Percentiles rank a stretch among this genome's conserved stretches.
Conservation (phyloP, 2,888 invertebrate genomes). For the Stratiomys singularior region DNA sequence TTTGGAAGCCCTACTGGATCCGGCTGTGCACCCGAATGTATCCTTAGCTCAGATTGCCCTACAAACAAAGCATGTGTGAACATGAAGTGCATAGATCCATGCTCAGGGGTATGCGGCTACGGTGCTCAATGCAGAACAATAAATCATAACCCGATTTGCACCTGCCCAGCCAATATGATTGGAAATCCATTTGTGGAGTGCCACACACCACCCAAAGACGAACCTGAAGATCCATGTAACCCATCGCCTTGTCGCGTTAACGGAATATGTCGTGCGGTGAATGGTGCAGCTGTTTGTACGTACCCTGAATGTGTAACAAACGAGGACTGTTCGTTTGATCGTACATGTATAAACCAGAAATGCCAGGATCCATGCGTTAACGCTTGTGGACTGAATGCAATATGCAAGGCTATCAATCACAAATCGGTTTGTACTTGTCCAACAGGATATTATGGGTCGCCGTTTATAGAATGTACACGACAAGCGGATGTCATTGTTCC, state of each 20-base stretch:
- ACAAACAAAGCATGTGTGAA: constrained; percentile 80
- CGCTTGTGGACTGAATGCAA: constrained; percentile 84
- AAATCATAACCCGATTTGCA: constrained; percentile 87
- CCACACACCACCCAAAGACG: constrained; percentile 61
- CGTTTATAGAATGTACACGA: constrained; percentile 77
- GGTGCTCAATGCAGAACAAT: constrained; percentile 81
- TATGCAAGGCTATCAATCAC: constrained; percentile 83
- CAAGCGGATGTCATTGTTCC: constrained; percentile 67
- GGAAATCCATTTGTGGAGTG: constrained; percentile 86
- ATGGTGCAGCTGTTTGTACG: constrained; percentile 74
- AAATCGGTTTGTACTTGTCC: constrained; percentile 87
- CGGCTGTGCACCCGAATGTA: constrained; percentile 84
- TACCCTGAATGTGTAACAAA: constrained; percentile 91
- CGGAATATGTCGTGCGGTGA: constrained; percentile 80
- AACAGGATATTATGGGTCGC: constrained; percentile 78
- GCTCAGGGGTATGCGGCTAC: constrained; percentile 81
- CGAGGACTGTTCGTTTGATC: constrained; percentile 85
- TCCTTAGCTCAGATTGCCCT: constrained; percentile 83
- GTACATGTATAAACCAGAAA: constrained; percentile 83
- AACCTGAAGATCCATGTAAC: constrained; percentile 78
- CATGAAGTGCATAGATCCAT: constrained; percentile 83
- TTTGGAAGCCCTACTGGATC: constrained; percentile 74
- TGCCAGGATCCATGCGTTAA: constrained; percentile 86
- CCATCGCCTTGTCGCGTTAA: constrained; percentile 86
- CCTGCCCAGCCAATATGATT: constrained; percentile 76